phyloP scores from a whole-genome alignment of 2,888 invertebrate species.

The Dryomyza anilis region DNA sequence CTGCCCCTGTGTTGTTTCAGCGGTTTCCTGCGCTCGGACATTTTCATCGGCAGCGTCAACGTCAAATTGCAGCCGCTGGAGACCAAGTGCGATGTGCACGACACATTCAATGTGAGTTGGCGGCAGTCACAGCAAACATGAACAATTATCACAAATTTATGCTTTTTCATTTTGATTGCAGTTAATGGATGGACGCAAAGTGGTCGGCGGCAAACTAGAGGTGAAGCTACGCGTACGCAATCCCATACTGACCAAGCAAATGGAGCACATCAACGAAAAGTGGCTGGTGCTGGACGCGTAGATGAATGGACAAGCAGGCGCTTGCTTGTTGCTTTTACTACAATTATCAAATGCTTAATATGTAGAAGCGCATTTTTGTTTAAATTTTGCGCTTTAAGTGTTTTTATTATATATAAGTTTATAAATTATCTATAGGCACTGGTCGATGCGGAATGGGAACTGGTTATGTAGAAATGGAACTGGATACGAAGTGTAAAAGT shows the following conservation, averaged over 20 bases:
- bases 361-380: neutral
- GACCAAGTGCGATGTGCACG: constrained; percentile 85
- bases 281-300: constrained; percentile 83
- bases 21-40: constrained; percentile 91
- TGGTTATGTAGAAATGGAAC: too few species aligned
- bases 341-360: neutral
- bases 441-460: too few species aligned
- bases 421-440: too few species aligned
- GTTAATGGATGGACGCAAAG: constrained; percentile 88
- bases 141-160: constrained; percentile 19
- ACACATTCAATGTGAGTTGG: constrained; percentile 87
- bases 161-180: constrained; percentile 56
- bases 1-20: constrained; percentile 74
- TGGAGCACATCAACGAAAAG: constrained; percentile 86
- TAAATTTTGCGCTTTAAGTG: neutral
- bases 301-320: constrained; percentile 22
- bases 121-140: too few species aligned
- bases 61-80: constrained; percentile 91
- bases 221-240: constrained; percentile 85
- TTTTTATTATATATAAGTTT: neutral
- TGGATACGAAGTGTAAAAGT: too few species aligned
- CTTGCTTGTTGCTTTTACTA: neutral
- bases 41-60: constrained; percentile 78
- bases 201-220: constrained; percentile 89
- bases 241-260: constrained; percentile 85